Evolutionary conservation across 2,888 invertebrate species (phyloP), one percentile per base, ranked within the genome.

Genomic region (Rhamnusium bicolor): DNA sequence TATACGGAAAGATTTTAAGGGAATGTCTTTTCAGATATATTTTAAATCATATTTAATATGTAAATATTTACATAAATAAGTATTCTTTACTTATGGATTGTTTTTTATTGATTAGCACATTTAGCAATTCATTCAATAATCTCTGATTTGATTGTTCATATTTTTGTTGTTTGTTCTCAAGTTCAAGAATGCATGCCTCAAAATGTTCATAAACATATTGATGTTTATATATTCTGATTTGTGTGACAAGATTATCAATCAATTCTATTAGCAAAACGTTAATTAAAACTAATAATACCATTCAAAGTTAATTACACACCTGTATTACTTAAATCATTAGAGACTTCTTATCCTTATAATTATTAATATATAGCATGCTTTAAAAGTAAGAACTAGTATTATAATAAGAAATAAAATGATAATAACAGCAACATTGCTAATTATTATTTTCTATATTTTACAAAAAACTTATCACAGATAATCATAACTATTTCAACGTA

Each of bases 241-340:
- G 67, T 72, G 72, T 70, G 75, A 75, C 75, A 68, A 75, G 75
- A 68, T 72, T 40, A 18, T 58, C 72, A 69, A 75, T 75, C 75
- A 63, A 54, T 62, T 62, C 61, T 66, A 67, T 46, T 49, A 63
- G 63, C 67, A 53, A 72, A 72, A 58, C 69, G 67, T 63, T 72
- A 72, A 75, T 75, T 75, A 75, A 72, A 70, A 70, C 72, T 72
- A 61, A 75, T 74, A 47, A 70, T 68, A 70, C 46, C 69, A 69
- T 75, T 53, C 60, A 65, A 32, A n/a, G 49, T 53, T 69, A 74
- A 72, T 74, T 72, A 61, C 49, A 56, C 14, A 56, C 3, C 24
- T 21, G n/a, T 10, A 24, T 21, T 24, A 24, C 56, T 56, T 56
- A 56, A 16, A 27, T 16, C 29, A 29, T 29, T 56, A 56, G 29